Conservation (phyloP, 2,888 invertebrate species). For the Pammene fasciana region DNA sequence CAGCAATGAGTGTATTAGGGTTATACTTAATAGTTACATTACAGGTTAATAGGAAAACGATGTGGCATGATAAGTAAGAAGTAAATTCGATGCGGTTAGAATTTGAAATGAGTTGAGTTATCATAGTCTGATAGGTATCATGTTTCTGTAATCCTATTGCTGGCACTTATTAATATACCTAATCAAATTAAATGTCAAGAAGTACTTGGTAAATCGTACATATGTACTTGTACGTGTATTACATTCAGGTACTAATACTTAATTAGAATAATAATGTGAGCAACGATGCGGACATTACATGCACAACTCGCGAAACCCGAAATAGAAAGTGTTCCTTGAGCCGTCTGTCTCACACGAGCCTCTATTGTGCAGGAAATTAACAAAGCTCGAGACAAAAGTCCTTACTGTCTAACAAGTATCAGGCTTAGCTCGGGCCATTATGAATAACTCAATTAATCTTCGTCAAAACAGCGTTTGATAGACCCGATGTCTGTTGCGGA, state of each 20-base stretch:
- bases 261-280: slow-evolving; percentile 14
- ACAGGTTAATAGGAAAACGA: no score
- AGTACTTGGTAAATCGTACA: no score
- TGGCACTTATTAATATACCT: not conserved
- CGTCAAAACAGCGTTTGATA: slow-evolving; percentile 71
- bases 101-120: not conserved
- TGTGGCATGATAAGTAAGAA: no score
- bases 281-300: slow-evolving; percentile 19
- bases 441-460: slow-evolving; percentile 70
- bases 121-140: not conserved
- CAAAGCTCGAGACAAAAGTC: slow-evolving; percentile 43
- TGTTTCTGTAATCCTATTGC: no score
- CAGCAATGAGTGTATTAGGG: not conserved
- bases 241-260: not conserved
- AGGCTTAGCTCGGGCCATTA: slow-evolving; percentile 55
- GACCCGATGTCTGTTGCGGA: slow-evolving; percentile 70
- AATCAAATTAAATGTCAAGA: no score
- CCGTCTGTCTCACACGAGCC: slow-evolving; percentile 42
- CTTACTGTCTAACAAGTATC: slow-evolving; percentile 55
- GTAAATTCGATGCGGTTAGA: no score
- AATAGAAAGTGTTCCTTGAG: slow-evolving; percentile 42
- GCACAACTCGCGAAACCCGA: slow-evolving; percentile 25
- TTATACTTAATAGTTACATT: no score
- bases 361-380: slow-evolving; percentile 44
- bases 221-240: no score